Percentiles rank a stretch among this genome's conserved stretches.
These are phyloP conservation scores for Heliothis subflexa DNA, from an alignment of 1,140 invertebrate species.

Conservation along the genomic window DNA sequence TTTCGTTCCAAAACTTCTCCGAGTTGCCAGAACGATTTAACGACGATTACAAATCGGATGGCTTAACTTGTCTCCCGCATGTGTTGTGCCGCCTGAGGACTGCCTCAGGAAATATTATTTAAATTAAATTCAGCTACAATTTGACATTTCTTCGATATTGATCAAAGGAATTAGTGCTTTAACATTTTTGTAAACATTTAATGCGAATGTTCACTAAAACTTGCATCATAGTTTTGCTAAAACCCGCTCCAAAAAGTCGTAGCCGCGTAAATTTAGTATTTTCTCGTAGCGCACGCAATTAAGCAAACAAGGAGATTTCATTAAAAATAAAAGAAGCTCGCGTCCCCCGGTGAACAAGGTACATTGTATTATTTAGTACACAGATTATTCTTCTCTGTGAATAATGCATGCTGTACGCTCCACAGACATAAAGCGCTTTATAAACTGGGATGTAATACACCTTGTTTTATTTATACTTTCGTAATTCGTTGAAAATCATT, in stretches of 20 bases:
- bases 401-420: constrained; percentile 53
- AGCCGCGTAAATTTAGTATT: constrained; percentile 22
- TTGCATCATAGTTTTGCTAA: neutral
- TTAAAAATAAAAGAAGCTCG: constrained; percentile 57
- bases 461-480: constrained; percentile 54
- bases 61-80: constrained; percentile 21
- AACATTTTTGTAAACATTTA: neutral
- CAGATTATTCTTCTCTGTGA: constrained; percentile 54
- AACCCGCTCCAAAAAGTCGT: neutral
- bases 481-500: constrained; percentile 47
- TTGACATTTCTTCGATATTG: neutral
- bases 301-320: constrained; percentile 54
- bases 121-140: neutral
- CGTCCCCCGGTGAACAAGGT: constrained; percentile 47
- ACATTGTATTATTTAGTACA: constrained; percentile 57
- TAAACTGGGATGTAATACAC: constrained; percentile 52
- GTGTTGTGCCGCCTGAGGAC: neutral
- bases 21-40: constrained; percentile 21
- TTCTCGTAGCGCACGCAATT: constrained; percentile 45
- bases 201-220: neutral
- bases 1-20: neutral
- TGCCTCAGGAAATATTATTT: constrained; percentile 16
- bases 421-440: constrained; percentile 54
- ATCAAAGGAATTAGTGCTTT: no score
- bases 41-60: constrained; percentile 4